Evolutionary conservation across 2,113 vertebrate genomes (phyloP).

Genomic region (Leptosomus discolor): DNA sequence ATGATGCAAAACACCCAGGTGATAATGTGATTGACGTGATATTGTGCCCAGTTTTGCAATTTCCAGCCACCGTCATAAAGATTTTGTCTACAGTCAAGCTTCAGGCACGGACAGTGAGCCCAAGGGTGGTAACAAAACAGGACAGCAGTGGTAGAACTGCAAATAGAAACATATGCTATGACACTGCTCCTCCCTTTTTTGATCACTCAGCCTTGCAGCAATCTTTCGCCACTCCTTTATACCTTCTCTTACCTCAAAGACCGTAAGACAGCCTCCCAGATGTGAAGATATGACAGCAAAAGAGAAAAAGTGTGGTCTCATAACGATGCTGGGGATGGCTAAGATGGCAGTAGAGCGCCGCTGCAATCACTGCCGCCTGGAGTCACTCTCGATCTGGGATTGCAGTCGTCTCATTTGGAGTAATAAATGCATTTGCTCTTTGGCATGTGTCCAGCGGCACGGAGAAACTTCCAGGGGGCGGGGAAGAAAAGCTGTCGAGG

Average conservation of each 20-base stretch:
- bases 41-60: background rate
- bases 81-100: background rate
- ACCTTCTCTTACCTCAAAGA: background rate
- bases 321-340: background rate
- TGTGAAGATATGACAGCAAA: background rate
- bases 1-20: background rate
- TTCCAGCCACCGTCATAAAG: background rate
- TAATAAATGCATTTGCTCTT: background rate
- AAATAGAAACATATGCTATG: background rate
- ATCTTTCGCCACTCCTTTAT: background rate
- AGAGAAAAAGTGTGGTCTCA: background rate
- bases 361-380: background rate
- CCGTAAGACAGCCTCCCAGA: background rate
- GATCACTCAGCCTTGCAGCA: background rate
- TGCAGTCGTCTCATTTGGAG: background rate
- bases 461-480: background rate
- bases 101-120: background rate
- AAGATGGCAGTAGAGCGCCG: background rate
- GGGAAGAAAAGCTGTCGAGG: background rate
- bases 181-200: background rate
- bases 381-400: background rate
- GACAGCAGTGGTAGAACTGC: background rate
- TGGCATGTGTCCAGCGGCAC: background rate
- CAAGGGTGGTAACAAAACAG: background rate
- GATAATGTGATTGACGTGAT: background rate